Percentiles rank a stretch among this genome's conserved stretches.
These are phyloP conservation scores for Anthoscopus minutus DNA, from an alignment of 2,113 vertebrate species.

Conservation along the genomic window DNA sequence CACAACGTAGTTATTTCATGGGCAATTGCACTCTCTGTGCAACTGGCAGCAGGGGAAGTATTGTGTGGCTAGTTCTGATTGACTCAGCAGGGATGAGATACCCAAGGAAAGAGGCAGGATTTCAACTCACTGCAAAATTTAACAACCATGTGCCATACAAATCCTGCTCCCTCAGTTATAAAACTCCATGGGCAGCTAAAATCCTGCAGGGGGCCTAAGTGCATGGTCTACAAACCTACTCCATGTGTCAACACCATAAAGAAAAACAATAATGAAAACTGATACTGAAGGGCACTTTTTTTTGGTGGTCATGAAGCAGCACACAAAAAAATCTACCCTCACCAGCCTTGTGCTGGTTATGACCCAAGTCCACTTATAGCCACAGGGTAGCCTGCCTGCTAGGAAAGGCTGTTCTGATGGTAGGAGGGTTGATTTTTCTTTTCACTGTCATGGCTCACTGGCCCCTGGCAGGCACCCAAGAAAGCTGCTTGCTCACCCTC, in stretches of 20 bases:
- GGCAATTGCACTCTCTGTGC: background rate
- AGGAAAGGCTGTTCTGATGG: background rate
- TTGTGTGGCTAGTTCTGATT: background rate
- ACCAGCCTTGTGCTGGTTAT: background rate
- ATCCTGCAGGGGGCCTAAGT: background rate
- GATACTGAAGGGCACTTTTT: background rate
- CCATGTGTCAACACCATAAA: rapidly evolving
- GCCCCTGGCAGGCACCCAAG: background rate
- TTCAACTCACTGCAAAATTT: background rate
- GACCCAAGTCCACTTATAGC: background rate
- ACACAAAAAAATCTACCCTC: background rate
- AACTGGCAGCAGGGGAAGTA: background rate
- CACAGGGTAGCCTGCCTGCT: background rate
- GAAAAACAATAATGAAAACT: background rate
- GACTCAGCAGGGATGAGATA: background rate
- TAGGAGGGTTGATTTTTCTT: background rate
- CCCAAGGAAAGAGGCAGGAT: background rate
- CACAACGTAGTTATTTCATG: background rate
- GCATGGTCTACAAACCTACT: background rate
- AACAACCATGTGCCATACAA: background rate
- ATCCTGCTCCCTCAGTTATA: background rate
- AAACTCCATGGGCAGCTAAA: background rate
- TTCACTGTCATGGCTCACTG: background rate
- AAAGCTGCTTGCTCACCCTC: rapidly evolving
- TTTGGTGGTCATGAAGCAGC: background rate